phyloP scores from a whole-genome alignment of 2,888 invertebrate genomes.

The Kuschelorhynchus macadamiae region DNA sequence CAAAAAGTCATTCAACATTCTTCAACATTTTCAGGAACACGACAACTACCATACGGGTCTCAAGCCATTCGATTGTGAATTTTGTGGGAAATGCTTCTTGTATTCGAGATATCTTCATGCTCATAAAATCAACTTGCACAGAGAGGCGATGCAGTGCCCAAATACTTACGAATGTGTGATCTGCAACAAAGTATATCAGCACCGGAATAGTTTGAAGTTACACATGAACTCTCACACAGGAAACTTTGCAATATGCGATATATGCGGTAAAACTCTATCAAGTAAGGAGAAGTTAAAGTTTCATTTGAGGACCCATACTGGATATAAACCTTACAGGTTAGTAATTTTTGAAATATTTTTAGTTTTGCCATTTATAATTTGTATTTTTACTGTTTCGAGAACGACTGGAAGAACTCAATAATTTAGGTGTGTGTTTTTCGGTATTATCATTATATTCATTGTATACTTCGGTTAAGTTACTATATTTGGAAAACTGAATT shows the following conservation, averaged over 20 bases:
- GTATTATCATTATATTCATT: no score
- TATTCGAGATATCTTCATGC: constrained; percentile 65
- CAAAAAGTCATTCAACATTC: constrained; percentile 72
- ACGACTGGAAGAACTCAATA: no score
- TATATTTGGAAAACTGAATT: no score
- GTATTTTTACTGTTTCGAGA: not conserved
- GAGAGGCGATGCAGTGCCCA: constrained; percentile 59
- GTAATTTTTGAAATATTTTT: not conserved
- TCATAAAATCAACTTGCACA: constrained; percentile 65
- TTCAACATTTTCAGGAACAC: constrained; percentile 73
- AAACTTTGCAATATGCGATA: constrained; percentile 72
- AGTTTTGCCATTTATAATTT: not conserved
- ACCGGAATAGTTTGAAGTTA: constrained; percentile 66
- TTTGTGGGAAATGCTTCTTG: constrained; percentile 71
- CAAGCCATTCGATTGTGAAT: constrained; percentile 71
- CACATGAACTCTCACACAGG: constrained; percentile 71
- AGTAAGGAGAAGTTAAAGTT: constrained; percentile 71
- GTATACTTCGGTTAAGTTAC: no score
- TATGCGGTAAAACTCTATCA: constrained; percentile 73
- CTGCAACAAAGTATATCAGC: constrained; percentile 67
- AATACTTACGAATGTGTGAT: constrained; percentile 66
- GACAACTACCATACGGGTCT: constrained; percentile 73
- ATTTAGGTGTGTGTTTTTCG: no score
- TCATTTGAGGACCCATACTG: constrained; percentile 65
- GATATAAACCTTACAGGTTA: constrained; percentile 63